A percentile compares a stretch with the other conserved stretches of the same genome.
Conservation (phyloP, 2,797 vertebrate genomes). For the Caiman crocodilus region DNA sequence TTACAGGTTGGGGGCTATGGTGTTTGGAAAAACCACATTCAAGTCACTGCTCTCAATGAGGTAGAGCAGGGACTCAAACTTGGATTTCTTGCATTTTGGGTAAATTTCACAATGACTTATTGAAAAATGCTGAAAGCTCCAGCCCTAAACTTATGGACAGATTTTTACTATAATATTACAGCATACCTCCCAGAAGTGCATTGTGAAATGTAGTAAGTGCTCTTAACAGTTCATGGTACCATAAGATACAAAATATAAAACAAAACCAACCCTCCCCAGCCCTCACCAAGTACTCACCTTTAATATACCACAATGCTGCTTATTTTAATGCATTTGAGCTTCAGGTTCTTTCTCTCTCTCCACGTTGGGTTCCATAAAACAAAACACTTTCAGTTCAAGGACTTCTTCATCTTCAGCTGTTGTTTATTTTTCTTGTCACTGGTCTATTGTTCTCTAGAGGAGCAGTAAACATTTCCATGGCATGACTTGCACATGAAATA, state of each 20-base stretch:
- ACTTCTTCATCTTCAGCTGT: conserved; percentile 65
- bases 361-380: conserved; percentile 65
- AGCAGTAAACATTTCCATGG: conserved; percentile 64
- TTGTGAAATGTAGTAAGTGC: neutral
- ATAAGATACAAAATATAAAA: neutral
- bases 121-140: too few species aligned
- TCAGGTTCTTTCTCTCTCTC: conserved; percentile 48
- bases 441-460: conserved; percentile 64
- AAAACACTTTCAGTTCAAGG: conserved; percentile 66
- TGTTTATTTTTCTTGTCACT: conserved; percentile 77
- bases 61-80: too few species aligned
- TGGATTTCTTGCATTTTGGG: too few species aligned
- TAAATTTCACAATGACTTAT: too few species aligned
- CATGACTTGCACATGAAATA: conserved; percentile 61
- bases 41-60: neutral
- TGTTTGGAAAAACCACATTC: neutral
- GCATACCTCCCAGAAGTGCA: neutral
- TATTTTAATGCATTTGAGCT: conserved; percentile 53
- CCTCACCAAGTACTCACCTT: conserved; percentile 14
- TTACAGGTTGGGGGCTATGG: too few species aligned
- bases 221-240: conserved; percentile 1
- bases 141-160: neutral
- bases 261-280: neutral
- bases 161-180: conserved; percentile 10
- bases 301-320: conserved; percentile 32